phyloP scores from a whole-genome alignment of 2,797 vertebrate genomes.

The Gallinago stenura region DNA sequence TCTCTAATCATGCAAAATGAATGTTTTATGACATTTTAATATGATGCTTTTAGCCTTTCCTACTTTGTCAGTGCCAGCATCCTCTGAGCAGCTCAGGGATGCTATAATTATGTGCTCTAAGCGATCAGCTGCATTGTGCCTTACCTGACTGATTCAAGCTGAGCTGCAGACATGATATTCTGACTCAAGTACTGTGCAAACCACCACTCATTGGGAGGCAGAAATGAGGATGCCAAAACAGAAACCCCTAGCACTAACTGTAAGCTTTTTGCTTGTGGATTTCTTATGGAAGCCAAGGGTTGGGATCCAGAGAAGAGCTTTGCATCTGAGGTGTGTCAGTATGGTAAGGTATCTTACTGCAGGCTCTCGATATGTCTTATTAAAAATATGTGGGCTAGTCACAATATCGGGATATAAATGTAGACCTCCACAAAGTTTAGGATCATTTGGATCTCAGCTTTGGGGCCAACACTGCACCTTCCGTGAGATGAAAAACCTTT shows the following conservation, averaged over 20 bases:
- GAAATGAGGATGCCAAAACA: neutral
- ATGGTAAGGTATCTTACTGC: neutral
- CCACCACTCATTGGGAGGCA: neutral
- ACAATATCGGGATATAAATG: neutral
- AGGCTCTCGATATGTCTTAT: neutral
- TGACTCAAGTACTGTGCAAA: neutral
- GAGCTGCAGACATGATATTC: neutral
- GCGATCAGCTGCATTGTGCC: slow-evolving; percentile 8
- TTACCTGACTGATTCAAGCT: slow-evolving; percentile 54
- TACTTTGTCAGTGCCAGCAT: slow-evolving; percentile 54
- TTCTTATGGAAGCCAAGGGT: neutral
- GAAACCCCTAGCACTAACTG: neutral
- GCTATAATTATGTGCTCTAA: slow-evolving; percentile 40
- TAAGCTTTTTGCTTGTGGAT: neutral
- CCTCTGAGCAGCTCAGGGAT: slow-evolving; percentile 47
- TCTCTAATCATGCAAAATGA: slow-evolving; percentile 54
- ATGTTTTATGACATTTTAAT: slow-evolving; percentile 75
- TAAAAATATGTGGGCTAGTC: neutral
- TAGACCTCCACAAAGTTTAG: neutral
- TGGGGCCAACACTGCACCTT: neutral
- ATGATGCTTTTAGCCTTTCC: slow-evolving; percentile 67
- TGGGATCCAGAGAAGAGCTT: neutral
- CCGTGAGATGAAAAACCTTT: neutral
- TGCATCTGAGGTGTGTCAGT: neutral
- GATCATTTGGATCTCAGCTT: neutral